Evolutionary conservation across 2,113 vertebrate species (phyloP).

Genomic region (Xiphias gladius): DNA sequence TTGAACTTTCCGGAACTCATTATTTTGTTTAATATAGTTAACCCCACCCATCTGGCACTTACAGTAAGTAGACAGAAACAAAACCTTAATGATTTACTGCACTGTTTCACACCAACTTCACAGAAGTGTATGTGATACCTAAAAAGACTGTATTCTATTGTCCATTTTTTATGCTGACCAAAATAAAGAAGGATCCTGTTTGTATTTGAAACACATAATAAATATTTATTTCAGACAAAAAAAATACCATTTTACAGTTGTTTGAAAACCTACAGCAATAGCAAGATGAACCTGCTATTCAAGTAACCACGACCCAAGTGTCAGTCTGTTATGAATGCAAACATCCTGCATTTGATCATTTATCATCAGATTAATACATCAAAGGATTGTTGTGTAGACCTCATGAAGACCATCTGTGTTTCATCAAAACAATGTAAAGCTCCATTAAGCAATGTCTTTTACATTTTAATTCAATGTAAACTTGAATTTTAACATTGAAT

Average conservation of each 20-base stretch:
- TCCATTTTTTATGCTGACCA: neutral
- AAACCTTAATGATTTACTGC: conserved; percentile 15
- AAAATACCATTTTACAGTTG: conserved; percentile 79
- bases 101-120: neutral
- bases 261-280: conserved; percentile 75
- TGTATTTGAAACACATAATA: conserved; percentile 80
- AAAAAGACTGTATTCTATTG: conserved; percentile 2
- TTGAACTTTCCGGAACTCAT: conserved; percentile 31
- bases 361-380: conserved; percentile 35
- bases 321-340: conserved; percentile 37
- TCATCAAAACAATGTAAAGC: conserved; percentile 3
- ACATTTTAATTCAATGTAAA: no score
- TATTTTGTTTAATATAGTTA: conserved; percentile 37
- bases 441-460: neutral
- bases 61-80: neutral
- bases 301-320: conserved; percentile 57
- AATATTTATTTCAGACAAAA: conserved; percentile 84
- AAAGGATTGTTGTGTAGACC: conserved; percentile 6
- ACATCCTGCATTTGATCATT: conserved; percentile 55
- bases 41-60: conserved; percentile 11
- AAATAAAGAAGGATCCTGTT: neutral
- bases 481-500: neutral
- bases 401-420: conserved; percentile 20
- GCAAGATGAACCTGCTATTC: conserved; percentile 65
- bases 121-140: neutral